Evolutionary conservation across 2,113 vertebrate genomes (phyloP), one percentile per base, ranked within the genome.

Genomic region (Oncorhynchus nerka): DNA sequence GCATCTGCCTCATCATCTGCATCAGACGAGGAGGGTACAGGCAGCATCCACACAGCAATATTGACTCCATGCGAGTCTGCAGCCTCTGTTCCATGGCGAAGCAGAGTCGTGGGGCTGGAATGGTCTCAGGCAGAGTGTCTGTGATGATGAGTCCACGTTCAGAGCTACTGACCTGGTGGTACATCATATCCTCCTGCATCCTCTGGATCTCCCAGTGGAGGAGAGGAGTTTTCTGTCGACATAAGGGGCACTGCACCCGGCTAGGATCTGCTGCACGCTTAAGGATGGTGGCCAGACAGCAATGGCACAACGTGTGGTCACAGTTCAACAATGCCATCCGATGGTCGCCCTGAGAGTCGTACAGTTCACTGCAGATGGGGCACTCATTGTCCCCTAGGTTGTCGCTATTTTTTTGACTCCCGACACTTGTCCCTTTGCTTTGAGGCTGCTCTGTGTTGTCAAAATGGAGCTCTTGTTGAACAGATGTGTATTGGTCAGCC

Each of bases 361-460:
- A 96, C 48, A 82, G 86, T 89, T 97, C 95, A 0, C 90, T 93
- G 89, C 95, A 98, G 82, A 98, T 88, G 26, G 95, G 95, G 34
- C 96, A 95, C 73, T 96, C 93, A 0, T 89, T 87, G 69, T 24
- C 45, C 16, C 1, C 26, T 26, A 32, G 5, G 59, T 77, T 84
- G 77, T 74, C 82, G 81, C 75, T 69, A n/a, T 76, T 74, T 77
- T 9, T 45, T 45, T 11, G 39, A 45, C 39, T 45, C 67, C 22
- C 22, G 78, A 79, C 83, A 85, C 39, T 45, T 45, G 39, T 45
- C 39, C 39, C 39, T 45, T 45, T 45, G 9, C 79, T 69, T 80
- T 48, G 68, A 4, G 49, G 30, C 30, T 6, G 32, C 74, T 71
- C 70, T 69, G 76, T 39, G 80, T 22, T 61, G 70, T 76, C 45